phyloP scores from a whole-genome alignment of 2,888 invertebrate species.

The Fissipunctia ypsillon region DNA sequence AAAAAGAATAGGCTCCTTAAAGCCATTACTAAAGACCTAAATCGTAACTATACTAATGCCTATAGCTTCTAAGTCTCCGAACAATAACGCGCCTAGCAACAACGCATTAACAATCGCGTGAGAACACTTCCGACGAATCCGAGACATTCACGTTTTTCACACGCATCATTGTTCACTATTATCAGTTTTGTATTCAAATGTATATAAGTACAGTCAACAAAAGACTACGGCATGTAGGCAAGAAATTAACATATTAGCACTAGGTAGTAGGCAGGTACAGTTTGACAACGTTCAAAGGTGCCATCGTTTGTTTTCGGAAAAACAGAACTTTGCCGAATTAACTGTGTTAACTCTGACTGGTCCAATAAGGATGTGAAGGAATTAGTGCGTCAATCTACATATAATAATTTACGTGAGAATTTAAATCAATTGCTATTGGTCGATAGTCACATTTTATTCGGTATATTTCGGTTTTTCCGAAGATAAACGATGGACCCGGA shows the following conservation, averaged over 20 bases:
- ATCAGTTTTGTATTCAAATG: slow-evolving; percentile 46
- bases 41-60: neutral
- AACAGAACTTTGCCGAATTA: too few relatives aligned
- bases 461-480: too few relatives aligned
- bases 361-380: too few relatives aligned
- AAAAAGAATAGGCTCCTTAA: neutral
- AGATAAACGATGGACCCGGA: too few relatives aligned
- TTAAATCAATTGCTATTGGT: too few relatives aligned
- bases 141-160: slow-evolving; percentile 52
- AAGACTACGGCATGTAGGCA: neutral
- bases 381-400: too few relatives aligned
- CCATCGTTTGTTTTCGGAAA: too few relatives aligned
- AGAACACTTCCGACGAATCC: slow-evolving; percentile 41
- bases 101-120: slow-evolving; percentile 35
- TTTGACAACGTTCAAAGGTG: too few relatives aligned
- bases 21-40: neutral
- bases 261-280: too few relatives aligned
- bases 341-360: too few relatives aligned
- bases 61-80: neutral
- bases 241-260: neutral
- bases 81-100: slow-evolving; percentile 36
- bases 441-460: too few relatives aligned
- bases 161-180: slow-evolving; percentile 52
- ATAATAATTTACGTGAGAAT: too few relatives aligned
- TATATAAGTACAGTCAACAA: neutral